A percentile compares a stretch with the other conserved stretches of the same genome.
phyloP scores from a whole-genome alignment of 2,113 vertebrate genomes.

The Pomatostomus ruficeps region DNA sequence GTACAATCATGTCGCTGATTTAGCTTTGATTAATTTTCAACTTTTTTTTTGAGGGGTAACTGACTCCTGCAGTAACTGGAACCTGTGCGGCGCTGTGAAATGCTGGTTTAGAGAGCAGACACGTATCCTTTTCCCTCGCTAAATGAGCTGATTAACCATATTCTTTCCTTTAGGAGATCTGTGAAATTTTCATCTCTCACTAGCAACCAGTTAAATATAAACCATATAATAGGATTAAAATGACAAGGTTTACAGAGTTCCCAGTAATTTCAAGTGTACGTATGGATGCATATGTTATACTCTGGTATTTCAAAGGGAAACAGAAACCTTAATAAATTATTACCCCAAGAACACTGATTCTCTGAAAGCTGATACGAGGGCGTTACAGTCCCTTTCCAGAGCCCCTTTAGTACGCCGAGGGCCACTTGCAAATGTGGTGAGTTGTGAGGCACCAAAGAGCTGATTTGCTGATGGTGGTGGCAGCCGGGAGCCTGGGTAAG shows the following conservation, averaged over 20 bases:
- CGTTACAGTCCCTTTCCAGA: background rate
- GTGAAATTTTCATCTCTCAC: slow-evolving; percentile 42
- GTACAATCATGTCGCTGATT: slow-evolving; percentile 63
- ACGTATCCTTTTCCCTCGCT: slow-evolving; percentile 35
- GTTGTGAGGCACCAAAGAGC: background rate
- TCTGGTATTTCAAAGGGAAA: background rate
- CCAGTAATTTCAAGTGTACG: background rate
- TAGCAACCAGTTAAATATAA: slow-evolving; percentile 51
- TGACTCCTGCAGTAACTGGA: slow-evolving; percentile 57
- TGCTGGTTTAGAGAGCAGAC: slow-evolving; percentile 41
- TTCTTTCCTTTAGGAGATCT: slow-evolving; percentile 41
- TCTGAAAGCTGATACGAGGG: background rate
- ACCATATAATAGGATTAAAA: background rate
- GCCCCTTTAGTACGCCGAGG: accelerated
- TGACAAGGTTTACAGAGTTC: background rate
- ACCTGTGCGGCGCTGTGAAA: slow-evolving; percentile 38
- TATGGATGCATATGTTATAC: background rate
- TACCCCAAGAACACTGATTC: background rate
- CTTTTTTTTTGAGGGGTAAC: slow-evolving; percentile 46
- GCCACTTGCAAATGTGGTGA: background rate
- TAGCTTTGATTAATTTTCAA: slow-evolving; percentile 63
- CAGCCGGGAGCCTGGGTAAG: background rate
- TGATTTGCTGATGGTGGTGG: background rate
- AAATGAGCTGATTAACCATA: slow-evolving; percentile 58
- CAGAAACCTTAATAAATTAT: background rate